Percentiles rank a stretch among this genome's conserved stretches.
These are phyloP conservation scores for Sebastiscus tertius DNA, from an alignment of 2,797 vertebrate genomes.

Conservation along the genomic window DNA sequence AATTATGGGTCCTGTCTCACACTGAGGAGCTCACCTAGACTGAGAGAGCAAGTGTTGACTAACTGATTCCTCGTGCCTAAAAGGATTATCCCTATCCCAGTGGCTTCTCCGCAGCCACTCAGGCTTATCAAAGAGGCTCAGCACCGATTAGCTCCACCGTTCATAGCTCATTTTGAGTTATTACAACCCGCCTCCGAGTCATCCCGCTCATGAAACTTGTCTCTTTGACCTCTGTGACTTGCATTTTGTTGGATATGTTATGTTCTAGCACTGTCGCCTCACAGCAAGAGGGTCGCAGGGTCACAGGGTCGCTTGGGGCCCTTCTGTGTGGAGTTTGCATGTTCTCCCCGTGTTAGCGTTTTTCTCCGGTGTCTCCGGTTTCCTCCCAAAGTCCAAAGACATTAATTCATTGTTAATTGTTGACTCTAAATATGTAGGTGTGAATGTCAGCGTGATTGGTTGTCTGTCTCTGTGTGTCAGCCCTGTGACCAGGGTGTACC, in stretches of 20 bases:
- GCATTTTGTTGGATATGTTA: not conserved
- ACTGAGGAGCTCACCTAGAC: constrained; percentile 46
- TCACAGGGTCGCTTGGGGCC: too few species aligned
- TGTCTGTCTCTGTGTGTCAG: too few species aligned
- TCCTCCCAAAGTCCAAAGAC: too few species aligned
- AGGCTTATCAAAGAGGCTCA: constrained; percentile 57
- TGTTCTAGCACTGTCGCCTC: not conserved
- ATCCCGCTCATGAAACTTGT: constrained; percentile 48
- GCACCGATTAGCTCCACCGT: constrained; percentile 40
- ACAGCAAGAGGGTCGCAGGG: too few species aligned
- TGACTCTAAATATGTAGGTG: too few species aligned
- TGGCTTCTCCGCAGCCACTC: constrained; percentile 35
- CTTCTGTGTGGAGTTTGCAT: too few species aligned
- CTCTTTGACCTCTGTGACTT: not conserved
- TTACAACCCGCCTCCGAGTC: constrained; percentile 18
- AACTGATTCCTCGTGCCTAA: constrained; percentile 62
- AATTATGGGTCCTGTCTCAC: constrained; percentile 9
- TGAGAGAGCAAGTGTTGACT: constrained; percentile 58
- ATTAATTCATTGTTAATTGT: too few species aligned
- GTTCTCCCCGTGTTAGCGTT: too few species aligned
- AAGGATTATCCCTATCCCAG: constrained; percentile 75
- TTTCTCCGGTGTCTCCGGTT: too few species aligned
- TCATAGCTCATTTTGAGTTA: constrained; percentile 44
- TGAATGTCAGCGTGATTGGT: too few species aligned
- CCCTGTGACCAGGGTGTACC: too few species aligned